These are phyloP conservation scores for Triplophysa yarkandensis DNA, from an alignment of 2,797 vertebrate genomes.

Conservation along the genomic window DNA sequence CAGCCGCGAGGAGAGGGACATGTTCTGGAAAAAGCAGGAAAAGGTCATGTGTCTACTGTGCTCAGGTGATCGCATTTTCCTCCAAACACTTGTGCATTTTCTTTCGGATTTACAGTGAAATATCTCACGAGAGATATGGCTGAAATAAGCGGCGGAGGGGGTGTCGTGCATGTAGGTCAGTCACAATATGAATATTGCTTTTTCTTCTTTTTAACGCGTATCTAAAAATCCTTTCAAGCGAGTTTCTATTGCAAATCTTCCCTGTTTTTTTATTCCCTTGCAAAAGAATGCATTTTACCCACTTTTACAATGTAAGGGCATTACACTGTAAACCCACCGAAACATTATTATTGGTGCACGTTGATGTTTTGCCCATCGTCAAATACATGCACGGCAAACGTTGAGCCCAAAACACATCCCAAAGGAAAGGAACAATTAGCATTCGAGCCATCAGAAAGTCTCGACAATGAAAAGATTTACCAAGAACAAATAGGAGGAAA, in stretches of 20 bases:
- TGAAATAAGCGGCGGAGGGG: conserved; percentile 63
- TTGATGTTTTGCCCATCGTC: too few relatives aligned
- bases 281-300: too few relatives aligned
- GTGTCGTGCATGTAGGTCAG: conserved; percentile 32
- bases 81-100: conserved; percentile 83
- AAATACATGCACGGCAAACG: not conserved
- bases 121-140: conserved; percentile 52
- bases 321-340: too few relatives aligned
- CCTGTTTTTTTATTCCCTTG: too few relatives aligned
- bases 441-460: conserved; percentile 20
- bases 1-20: conserved; percentile 82
- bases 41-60: conserved; percentile 85
- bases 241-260: too few relatives aligned
- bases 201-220: not conserved
- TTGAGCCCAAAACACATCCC: too few relatives aligned
- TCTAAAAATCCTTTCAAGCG: not conserved
- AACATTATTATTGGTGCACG: too few relatives aligned
- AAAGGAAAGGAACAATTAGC: not conserved
- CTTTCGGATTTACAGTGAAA: conserved; percentile 67
- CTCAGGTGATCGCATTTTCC: conserved; percentile 83
- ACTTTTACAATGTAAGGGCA: too few relatives aligned
- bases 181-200: not conserved
- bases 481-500: conserved; percentile 63
- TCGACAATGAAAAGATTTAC: conserved; percentile 45
- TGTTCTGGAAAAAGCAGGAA: conserved; percentile 81